These are phyloP conservation scores for Arvicola amphibius DNA, from an alignment of 2,797 vertebrate genomes.

Conservation along the genomic window DNA sequence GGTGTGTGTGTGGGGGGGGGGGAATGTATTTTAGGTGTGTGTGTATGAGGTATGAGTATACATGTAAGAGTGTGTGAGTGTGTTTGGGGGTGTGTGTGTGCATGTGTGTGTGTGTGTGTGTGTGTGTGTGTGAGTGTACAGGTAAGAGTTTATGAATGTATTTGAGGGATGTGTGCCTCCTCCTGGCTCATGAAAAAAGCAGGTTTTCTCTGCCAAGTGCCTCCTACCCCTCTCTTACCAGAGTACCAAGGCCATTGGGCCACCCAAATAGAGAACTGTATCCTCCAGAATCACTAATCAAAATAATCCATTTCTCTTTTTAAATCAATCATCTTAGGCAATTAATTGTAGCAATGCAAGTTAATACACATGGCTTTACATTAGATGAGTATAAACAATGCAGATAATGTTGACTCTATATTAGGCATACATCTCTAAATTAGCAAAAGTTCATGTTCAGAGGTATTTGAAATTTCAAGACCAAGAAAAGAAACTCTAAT, in stretches of 20 bases:
- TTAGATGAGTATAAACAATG: neutral
- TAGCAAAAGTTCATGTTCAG: constrained; percentile 21
- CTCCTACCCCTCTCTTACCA: neutral
- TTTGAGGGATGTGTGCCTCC: neutral
- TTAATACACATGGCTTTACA: neutral
- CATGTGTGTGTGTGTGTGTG: too few species aligned
- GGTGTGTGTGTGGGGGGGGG: neutral
- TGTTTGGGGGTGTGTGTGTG: neutral
- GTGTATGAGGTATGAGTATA: too few species aligned
- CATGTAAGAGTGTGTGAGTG: neutral
- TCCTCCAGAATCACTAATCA: neutral
- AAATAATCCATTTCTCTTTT: neutral
- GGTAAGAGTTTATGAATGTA: neutral
- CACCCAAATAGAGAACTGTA: neutral
- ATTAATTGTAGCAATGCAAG: neutral
- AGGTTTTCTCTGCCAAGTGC: neutral
- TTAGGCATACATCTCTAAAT: neutral
- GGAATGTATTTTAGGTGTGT: neutral
- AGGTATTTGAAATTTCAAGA: neutral
- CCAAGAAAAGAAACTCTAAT: neutral
- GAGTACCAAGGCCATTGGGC: neutral
- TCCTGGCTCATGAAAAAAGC: neutral
- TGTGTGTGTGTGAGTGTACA: too few species aligned
- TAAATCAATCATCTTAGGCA: neutral
- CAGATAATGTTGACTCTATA: neutral